Percentiles rank a stretch among this genome's conserved stretches.
Conservation (phyloP, 2,113 vertebrate species). For the Leuciscus idus region DNA sequence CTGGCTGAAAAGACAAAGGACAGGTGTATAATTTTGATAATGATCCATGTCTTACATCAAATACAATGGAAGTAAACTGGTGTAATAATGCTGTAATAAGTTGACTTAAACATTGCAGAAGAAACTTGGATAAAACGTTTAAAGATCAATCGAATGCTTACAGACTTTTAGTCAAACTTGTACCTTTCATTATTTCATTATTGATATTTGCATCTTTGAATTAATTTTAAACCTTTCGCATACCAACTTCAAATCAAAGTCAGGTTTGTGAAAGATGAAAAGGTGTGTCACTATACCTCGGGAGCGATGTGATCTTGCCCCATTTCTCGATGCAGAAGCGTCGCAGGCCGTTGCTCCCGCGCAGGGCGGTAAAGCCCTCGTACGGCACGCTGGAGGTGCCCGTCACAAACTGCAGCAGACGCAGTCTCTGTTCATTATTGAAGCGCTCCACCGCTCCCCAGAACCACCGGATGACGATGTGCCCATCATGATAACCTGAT, state of each 20-base stretch:
- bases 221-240: background rate
- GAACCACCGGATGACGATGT: constrained; percentile 92
- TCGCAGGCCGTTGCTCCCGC: constrained; percentile 87
- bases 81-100: background rate
- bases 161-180: background rate
- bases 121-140: background rate
- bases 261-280: background rate
- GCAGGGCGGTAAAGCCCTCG: constrained; percentile 86
- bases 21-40: background rate
- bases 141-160: background rate
- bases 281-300: constrained; percentile 75
- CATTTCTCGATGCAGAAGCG: constrained; percentile 93
- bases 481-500: constrained; percentile 85
- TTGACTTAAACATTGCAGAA: background rate
- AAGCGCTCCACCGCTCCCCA: constrained; percentile 89
- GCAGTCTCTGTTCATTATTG: constrained; percentile 88
- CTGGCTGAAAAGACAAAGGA: background rate
- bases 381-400: constrained; percentile 90
- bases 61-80: background rate
- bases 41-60: background rate
- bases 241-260: background rate
- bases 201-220: background rate
- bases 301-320: constrained; percentile 90
- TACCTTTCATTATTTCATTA: background rate
- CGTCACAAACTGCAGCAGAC: constrained; percentile 87